These are phyloP conservation scores for Epinotia bilunana DNA, from an alignment of 2,888 invertebrate species.

Conservation along the genomic window DNA sequence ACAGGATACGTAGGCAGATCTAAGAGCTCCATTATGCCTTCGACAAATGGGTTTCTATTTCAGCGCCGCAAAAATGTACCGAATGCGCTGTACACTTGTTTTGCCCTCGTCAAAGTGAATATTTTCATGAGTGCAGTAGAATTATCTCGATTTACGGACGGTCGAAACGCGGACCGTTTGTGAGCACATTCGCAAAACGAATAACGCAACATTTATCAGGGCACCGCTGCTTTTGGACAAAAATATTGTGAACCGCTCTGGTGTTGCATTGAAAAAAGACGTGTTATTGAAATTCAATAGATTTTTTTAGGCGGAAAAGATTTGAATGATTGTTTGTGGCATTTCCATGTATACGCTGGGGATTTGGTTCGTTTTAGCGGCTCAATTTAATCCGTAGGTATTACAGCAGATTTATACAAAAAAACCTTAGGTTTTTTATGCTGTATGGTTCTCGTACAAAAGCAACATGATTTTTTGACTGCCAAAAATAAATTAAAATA, in stretches of 20 bases:
- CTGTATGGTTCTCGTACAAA: background rate
- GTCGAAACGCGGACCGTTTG: slow-evolving; percentile 47
- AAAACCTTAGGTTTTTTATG: background rate
- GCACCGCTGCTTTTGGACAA: slow-evolving; percentile 36
- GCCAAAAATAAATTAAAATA: background rate
- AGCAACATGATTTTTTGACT: slow-evolving; percentile 1
- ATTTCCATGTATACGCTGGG: slow-evolving; percentile 11
- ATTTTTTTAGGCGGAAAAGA: slow-evolving; percentile 25
- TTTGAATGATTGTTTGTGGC: slow-evolving; percentile 28
- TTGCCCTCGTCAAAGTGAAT: slow-evolving; percentile 48
- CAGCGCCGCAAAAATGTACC: slow-evolving; percentile 45
- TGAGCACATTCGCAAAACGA: slow-evolving; percentile 52
- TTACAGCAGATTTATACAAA: slow-evolving; percentile 4
- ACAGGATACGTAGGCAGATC: slow-evolving; percentile 23
- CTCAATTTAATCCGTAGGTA: slow-evolving; percentile 1
- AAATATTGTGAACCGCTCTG: slow-evolving; percentile 38
- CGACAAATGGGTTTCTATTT: slow-evolving; percentile 43
- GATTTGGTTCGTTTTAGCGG: slow-evolving; percentile 15
- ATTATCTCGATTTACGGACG: slow-evolving; percentile 48
- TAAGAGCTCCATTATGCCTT: slow-evolving; percentile 38
- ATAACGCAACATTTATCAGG: slow-evolving; percentile 50
- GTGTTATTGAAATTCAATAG: slow-evolving; percentile 35
- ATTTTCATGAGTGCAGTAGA: slow-evolving; percentile 50
- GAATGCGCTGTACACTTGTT: slow-evolving; percentile 45
- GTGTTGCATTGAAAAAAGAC: slow-evolving; percentile 35